Conservation (phyloP, 2,797 vertebrate genomes). For the Betta splendens region DNA sequence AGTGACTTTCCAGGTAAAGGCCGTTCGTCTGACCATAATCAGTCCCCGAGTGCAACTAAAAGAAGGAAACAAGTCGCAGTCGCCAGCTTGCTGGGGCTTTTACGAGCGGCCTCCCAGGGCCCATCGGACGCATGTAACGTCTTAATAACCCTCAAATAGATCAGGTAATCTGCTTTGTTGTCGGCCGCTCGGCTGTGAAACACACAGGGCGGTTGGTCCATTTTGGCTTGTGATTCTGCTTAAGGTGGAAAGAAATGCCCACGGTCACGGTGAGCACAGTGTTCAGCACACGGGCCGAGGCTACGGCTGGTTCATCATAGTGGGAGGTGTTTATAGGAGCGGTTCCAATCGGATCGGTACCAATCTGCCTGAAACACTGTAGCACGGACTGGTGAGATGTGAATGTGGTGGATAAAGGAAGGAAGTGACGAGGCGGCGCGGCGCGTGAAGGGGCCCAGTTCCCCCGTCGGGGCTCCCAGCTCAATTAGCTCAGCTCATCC, state of each 20-base stretch:
- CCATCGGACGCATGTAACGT: constrained; percentile 63
- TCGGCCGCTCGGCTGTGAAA: constrained; percentile 53
- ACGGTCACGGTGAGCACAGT: constrained; percentile 1
- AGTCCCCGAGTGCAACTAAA: constrained; percentile 77
- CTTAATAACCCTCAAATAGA: constrained; percentile 79
- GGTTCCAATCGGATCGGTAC: too few relatives aligned
- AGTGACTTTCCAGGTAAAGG: constrained; percentile 80
- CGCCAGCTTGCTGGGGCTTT: constrained; percentile 78
- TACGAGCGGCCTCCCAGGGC: constrained; percentile 71
- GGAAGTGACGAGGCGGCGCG: constrained; percentile 70
- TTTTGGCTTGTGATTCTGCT: constrained; percentile 38
- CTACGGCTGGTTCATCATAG: constrained; percentile 11
- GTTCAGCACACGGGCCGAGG: not conserved
- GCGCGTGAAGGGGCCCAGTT: constrained; percentile 58
- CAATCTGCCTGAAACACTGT: constrained; percentile 19
- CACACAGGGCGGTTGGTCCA: constrained; percentile 41
- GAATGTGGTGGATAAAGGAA: constrained; percentile 66
- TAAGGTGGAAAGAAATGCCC: constrained; percentile 7
- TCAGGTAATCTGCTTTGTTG: constrained; percentile 75
- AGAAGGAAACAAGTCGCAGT: constrained; percentile 72
- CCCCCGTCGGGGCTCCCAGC: constrained; percentile 76
- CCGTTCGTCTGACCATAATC: constrained; percentile 72
- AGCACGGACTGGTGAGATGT: constrained; percentile 50
- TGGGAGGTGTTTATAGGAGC: constrained; percentile 6
- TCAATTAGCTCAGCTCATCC: constrained; percentile 83